Evolutionary conservation across 2,113 vertebrate species (phyloP).

Genomic region (Tupaia tana): DNA sequence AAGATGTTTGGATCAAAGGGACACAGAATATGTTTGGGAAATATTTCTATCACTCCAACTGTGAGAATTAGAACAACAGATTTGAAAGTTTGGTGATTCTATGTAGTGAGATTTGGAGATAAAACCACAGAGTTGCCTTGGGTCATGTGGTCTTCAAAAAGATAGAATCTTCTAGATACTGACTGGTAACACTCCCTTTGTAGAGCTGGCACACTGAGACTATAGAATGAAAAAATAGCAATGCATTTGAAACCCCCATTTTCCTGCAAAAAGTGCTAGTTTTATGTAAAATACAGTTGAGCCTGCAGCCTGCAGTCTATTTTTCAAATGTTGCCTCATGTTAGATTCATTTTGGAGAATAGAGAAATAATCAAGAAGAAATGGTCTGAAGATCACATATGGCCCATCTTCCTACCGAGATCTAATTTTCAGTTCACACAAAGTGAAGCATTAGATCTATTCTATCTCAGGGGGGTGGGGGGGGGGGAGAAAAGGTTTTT

Average conservation of each 20-base stretch:
- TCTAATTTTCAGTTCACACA: constrained; percentile 28
- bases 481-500: no score
- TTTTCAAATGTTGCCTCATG: constrained; percentile 59
- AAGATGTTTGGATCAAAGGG: not conserved
- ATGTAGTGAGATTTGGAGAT: not conserved
- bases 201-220: constrained; percentile 15
- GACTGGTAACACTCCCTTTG: not conserved
- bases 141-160: not conserved
- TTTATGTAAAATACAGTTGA: constrained; percentile 59
- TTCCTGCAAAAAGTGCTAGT: constrained; percentile 24
- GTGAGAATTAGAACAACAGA: not conserved
- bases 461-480: not conserved
- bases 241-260: not conserved
- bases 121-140: not conserved
- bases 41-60: not conserved
- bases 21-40: not conserved
- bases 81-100: not conserved
- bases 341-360: constrained; percentile 56
- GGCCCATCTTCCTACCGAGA: constrained; percentile 1
- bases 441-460: not conserved
- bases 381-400: not conserved
- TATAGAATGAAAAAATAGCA: not conserved
- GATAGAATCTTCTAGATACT: not conserved
- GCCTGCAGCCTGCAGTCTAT: constrained; percentile 6
- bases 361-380: constrained; percentile 56